Percentiles rank a stretch among this genome's conserved stretches.
These are phyloP conservation scores for Merluccius polli DNA, from an alignment of 2,797 vertebrate genomes.

Conservation along the genomic window DNA sequence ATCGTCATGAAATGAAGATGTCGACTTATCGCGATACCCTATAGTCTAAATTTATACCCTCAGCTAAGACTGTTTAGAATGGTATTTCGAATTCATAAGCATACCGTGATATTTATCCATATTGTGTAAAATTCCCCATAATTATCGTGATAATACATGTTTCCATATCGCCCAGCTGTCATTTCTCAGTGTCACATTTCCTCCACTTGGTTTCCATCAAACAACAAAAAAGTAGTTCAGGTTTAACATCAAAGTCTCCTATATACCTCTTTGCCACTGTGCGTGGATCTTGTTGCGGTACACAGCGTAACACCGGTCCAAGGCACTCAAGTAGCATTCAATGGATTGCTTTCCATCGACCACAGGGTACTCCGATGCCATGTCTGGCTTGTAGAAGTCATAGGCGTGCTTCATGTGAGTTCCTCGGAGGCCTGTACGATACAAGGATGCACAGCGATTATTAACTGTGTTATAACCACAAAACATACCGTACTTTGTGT, in stretches of 20 bases:
- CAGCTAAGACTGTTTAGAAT: no score
- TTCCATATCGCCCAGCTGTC: no score
- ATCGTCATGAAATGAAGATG: no score
- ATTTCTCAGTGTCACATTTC: neutral
- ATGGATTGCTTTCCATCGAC: constrained; percentile 97
- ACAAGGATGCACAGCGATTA: neutral
- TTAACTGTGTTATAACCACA: no score
- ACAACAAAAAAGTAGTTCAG: neutral
- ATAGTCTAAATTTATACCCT: no score
- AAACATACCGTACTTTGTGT: no score
- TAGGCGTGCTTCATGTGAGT: constrained; percentile 98
- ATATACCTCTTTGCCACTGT: constrained; percentile 92
- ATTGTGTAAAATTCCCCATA: no score
- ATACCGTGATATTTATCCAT: no score
- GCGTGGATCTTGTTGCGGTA: constrained; percentile 90
- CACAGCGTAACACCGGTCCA: constrained; percentile 91
- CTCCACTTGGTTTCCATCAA: neutral
- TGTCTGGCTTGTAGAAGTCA: constrained; percentile 97
- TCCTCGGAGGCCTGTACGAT: constrained; percentile 83
- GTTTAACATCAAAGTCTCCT: constrained; percentile 12
- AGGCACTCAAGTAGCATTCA: constrained; percentile 93
- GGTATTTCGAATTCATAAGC: no score
- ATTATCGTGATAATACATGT: no score
- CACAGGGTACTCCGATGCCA: constrained; percentile 94
- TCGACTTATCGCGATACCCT: no score